Evolutionary conservation across 2,888 invertebrate species (phyloP), one percentile per base, ranked within the genome.

Genomic region (Caenorhabditis uteleia): DNA sequence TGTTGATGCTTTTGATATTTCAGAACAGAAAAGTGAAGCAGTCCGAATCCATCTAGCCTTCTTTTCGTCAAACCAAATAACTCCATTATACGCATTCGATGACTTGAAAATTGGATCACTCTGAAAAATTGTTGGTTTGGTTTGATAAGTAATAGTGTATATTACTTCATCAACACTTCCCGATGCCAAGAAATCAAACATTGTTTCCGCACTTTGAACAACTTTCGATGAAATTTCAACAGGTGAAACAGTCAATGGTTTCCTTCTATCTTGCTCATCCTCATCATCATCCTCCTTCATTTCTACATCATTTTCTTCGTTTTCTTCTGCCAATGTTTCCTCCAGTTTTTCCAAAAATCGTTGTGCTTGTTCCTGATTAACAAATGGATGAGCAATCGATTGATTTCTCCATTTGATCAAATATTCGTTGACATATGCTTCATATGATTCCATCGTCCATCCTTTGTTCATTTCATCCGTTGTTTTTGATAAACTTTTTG

Each of bases 401-500:
- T 40, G 42, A 10, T 57, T 48, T 25, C 65, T 47, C 55, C 70
- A 71, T 21, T 50, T 31, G n/a, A 47, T 45, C 26, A 73, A 44
- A 34, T 69, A 72, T 14, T 58, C 50, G 7, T 49, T 56, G 4
- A 67, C 60, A 38, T 68, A 72, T 3, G n/a, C 29, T 14, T 69
- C 64, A 34, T 69, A 61, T 4, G 64, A 66, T 45, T 69, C 69
- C 0, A 58, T 33, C 18, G 67, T 53, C 72, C 72, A 72, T 29
- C 65, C 65, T 23, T 44, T 34, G n/a, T 54, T 55, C 21, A 71
- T 62, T 36, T 50, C 45, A 5, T 46, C 36, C 12, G 29, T 43
- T 20, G 57, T 40, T 5, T 43, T n/a, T 10, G n/a, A 8, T n/a
- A 27, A 26, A 43, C 16, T 25, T 40, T 40, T 25, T 25, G 40